phyloP scores from a whole-genome alignment of 2,113 vertebrate genomes.

The Cebus imitator region DNA sequence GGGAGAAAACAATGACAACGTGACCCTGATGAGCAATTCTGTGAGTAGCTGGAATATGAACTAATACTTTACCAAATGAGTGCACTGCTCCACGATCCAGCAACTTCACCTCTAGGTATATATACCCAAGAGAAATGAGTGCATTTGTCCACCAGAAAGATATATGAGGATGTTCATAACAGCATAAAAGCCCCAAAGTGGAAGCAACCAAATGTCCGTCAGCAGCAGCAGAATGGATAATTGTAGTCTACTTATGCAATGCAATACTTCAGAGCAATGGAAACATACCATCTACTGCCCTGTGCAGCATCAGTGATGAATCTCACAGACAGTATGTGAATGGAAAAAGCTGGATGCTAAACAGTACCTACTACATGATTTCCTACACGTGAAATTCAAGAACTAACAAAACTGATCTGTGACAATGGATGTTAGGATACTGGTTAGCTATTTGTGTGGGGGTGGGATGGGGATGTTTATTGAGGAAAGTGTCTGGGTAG shows the following conservation, averaged over 20 bases:
- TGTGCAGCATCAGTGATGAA: not conserved
- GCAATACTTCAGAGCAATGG: not conserved
- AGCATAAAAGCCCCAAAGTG: not conserved
- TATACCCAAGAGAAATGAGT: not conserved
- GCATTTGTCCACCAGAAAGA: not conserved
- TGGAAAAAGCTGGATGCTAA: not conserved
- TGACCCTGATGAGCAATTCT: not conserved
- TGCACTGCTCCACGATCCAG: not conserved
- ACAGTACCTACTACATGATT: not conserved
- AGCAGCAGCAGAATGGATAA: not conserved
- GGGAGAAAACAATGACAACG: not conserved
- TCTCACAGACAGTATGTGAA: not conserved
- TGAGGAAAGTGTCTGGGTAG: not conserved
- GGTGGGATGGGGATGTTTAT: not conserved
- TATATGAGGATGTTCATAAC: not conserved
- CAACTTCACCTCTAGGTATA: not conserved
- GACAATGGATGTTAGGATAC: not conserved
- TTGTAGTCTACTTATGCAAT: not conserved
- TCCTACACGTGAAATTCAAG: not conserved
- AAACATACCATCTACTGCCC: not conserved
- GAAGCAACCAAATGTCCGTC: not conserved
- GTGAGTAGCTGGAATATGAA: not conserved
- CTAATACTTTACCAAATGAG: not conserved
- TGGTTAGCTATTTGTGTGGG: not conserved
- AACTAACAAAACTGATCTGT: not conserved